A percentile compares a stretch with the other conserved stretches of the same genome.
These are phyloP conservation scores for Tetrax tetrax DNA, from an alignment of 2,113 vertebrate genomes.

Conservation along the genomic window DNA sequence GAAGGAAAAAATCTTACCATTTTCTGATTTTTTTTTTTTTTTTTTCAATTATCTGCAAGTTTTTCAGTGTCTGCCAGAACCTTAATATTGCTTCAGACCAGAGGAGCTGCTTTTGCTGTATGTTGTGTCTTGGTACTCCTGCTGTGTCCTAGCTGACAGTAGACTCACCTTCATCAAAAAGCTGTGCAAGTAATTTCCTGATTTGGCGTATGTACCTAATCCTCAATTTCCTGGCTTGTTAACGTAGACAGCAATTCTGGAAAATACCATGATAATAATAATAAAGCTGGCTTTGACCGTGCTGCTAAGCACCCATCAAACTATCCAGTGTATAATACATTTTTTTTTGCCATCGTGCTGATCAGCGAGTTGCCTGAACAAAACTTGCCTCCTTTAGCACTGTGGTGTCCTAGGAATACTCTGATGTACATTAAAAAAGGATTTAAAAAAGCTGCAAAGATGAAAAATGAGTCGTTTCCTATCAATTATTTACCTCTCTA, in stretches of 20 bases:
- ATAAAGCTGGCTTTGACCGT: not conserved
- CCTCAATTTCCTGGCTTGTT: not conserved
- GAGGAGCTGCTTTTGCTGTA: not conserved
- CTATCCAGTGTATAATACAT: not conserved
- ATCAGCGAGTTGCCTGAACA: not conserved
- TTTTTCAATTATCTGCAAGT: not conserved
- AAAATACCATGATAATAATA: not conserved
- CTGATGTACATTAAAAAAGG: not conserved
- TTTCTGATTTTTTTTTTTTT: not conserved
- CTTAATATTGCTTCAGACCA: not conserved
- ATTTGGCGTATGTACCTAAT: not conserved
- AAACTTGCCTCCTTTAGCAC: not conserved
- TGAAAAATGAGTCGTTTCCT: not conserved
- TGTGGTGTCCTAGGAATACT: not conserved
- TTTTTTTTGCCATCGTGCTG: not conserved
- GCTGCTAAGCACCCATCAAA: not conserved
- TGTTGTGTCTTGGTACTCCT: rapidly evolving
- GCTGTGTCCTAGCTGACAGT: not conserved
- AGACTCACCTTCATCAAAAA: not conserved
- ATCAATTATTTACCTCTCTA: conserved; percentile 4
- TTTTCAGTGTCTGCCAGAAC: not conserved
- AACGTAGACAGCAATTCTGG: not conserved
- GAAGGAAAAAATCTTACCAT: not conserved
- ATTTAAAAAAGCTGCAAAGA: not conserved
- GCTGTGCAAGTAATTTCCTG: not conserved